Conservation (phyloP, 2,888 invertebrate species). For the Myopa tessellatipennis region DNA sequence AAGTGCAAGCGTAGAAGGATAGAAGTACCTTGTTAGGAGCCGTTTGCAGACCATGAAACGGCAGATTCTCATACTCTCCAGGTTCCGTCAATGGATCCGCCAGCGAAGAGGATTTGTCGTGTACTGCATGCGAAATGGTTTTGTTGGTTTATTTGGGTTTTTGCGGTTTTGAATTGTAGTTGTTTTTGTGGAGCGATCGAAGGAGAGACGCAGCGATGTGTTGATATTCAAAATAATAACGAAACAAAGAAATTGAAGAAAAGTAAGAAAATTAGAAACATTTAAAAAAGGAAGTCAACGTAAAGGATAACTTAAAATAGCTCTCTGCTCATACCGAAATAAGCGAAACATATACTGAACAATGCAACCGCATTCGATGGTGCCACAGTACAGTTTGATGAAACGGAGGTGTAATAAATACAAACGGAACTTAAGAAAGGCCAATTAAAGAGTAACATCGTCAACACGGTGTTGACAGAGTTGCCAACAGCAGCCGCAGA, state of each 20-base stretch:
- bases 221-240: slow-evolving; percentile 15
- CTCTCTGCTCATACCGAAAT: background rate
- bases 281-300: background rate
- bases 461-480: too few species aligned
- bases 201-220: slow-evolving; percentile 27
- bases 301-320: background rate
- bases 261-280: slow-evolving; percentile 37
- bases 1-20: slow-evolving; percentile 29
- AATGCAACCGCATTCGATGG: too few species aligned
- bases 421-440: too few species aligned
- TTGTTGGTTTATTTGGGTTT: background rate
- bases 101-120: slow-evolving; percentile 69
- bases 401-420: too few species aligned
- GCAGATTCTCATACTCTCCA: slow-evolving; percentile 93
- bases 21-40: slow-evolving; percentile 87
- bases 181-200: slow-evolving; percentile 24
- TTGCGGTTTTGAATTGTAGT: slow-evolving; percentile 28
- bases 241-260: slow-evolving; percentile 42
- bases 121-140: slow-evolving; percentile 58
- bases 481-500: too few species aligned
- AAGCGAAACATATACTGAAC: too few species aligned
- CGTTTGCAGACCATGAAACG: slow-evolving; percentile 93
- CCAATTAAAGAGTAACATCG: too few species aligned
- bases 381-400: too few species aligned
- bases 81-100: slow-evolving; percentile 82